These are phyloP conservation scores for Rhincodon typus DNA, from an alignment of 2,797 vertebrate species.

Conservation along the genomic window DNA sequence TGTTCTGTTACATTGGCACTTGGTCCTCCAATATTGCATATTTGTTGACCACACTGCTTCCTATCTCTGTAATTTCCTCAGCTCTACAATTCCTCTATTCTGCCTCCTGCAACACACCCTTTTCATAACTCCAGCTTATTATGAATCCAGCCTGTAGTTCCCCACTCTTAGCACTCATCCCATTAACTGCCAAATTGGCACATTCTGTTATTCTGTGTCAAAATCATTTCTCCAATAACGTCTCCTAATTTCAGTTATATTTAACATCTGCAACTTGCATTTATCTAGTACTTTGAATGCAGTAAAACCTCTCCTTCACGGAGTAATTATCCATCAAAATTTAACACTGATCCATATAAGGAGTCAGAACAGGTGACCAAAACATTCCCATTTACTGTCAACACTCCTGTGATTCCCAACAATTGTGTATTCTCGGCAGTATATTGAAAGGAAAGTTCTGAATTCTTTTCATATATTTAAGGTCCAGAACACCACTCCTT, in stretches of 20 bases:
- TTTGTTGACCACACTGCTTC: neutral
- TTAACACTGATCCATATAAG: neutral
- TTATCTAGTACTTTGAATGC: neutral
- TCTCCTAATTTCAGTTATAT: neutral
- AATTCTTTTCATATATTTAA: neutral
- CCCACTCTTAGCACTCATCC: neutral
- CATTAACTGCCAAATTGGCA: neutral
- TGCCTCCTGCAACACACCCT: neutral
- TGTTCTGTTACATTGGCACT: neutral
- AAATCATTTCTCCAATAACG: neutral
- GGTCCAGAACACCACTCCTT: neutral
- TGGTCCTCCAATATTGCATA: neutral
- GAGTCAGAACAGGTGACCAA: neutral
- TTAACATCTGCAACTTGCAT: neutral
- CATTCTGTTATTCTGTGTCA: neutral
- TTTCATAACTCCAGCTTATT: neutral
- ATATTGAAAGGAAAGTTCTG: neutral
- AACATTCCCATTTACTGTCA: neutral
- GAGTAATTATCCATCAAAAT: neutral
- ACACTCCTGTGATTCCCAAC: neutral
- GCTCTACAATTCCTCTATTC: neutral
- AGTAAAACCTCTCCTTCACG: neutral
- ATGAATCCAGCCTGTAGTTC: neutral
- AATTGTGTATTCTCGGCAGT: neutral
- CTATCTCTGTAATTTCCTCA: neutral